Conservation (phyloP, 2,113 vertebrate genomes). For the Grammomys dolichurus region DNA sequence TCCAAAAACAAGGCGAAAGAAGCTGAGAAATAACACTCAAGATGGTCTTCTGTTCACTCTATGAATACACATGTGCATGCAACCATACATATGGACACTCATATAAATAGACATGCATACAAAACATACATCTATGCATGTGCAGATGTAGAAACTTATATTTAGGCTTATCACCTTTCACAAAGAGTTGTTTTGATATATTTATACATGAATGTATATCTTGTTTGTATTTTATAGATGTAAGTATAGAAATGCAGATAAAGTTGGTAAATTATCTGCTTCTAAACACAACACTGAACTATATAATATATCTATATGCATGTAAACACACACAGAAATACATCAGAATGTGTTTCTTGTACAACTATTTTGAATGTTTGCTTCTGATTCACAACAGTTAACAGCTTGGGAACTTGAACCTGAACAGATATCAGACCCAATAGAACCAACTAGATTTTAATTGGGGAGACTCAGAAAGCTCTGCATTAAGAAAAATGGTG, state of each 20-base stretch:
- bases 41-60: background rate
- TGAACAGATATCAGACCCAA: background rate
- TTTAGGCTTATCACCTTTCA: background rate
- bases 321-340: background rate
- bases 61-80: too few species aligned
- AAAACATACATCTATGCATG: background rate
- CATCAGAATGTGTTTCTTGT: background rate
- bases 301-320: background rate
- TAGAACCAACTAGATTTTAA: background rate
- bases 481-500: background rate
- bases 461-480: background rate
- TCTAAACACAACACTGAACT: background rate
- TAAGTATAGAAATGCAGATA: background rate
- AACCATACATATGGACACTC: background rate
- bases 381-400: background rate
- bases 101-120: background rate
- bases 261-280: background rate
- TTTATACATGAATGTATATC: background rate
- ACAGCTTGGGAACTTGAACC: background rate
- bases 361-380: background rate
- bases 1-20: background rate
- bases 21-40: background rate
- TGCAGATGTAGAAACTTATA: background rate
- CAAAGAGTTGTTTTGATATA: background rate
- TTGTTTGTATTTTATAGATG: background rate